Conservation (phyloP, 2,888 invertebrate species). For the Himalopsyche anomala region DNA sequence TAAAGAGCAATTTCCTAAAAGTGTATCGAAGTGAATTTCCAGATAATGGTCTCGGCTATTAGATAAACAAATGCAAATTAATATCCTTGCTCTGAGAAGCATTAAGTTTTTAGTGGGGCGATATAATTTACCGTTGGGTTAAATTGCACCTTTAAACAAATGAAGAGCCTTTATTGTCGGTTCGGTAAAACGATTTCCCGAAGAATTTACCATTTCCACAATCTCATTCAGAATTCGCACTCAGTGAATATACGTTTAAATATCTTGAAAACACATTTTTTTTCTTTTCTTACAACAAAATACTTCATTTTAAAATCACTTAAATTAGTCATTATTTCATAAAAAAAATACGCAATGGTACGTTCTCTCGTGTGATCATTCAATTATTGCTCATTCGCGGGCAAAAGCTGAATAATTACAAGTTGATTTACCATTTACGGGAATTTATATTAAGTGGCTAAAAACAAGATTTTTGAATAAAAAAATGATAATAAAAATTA, state of each 20-base stretch:
- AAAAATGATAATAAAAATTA: too few relatives aligned
- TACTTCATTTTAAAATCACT: too few relatives aligned
- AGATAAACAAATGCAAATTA: slow-evolving; percentile 47
- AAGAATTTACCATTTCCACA: slow-evolving; percentile 15
- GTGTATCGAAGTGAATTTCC: slow-evolving; percentile 36
- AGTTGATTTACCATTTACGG: too few relatives aligned
- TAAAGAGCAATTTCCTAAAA: slow-evolving; percentile 39
- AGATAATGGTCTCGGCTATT: slow-evolving; percentile 47
- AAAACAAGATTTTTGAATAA: too few relatives aligned
- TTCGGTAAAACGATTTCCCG: slow-evolving; percentile 54
- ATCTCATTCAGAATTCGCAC: slow-evolving; percentile 23
- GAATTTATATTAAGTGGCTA: too few relatives aligned
- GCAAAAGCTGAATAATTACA: too few relatives aligned
- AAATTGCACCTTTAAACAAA: slow-evolving; percentile 48
- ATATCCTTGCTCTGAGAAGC: slow-evolving; percentile 31
- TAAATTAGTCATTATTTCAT: too few relatives aligned
- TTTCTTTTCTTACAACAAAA: too few relatives aligned
- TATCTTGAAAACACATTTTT: neutral
- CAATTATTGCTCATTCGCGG: too few relatives aligned
- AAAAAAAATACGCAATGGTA: too few relatives aligned
- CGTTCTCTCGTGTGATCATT: too few relatives aligned
- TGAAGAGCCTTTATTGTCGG: slow-evolving; percentile 58
- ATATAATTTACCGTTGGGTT: slow-evolving; percentile 45
- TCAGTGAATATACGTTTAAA: neutral
- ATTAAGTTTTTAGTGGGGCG: slow-evolving; percentile 32